These are phyloP conservation scores for Procavia capensis DNA, from an alignment of 2,113 vertebrate species.

Conservation along the genomic window DNA sequence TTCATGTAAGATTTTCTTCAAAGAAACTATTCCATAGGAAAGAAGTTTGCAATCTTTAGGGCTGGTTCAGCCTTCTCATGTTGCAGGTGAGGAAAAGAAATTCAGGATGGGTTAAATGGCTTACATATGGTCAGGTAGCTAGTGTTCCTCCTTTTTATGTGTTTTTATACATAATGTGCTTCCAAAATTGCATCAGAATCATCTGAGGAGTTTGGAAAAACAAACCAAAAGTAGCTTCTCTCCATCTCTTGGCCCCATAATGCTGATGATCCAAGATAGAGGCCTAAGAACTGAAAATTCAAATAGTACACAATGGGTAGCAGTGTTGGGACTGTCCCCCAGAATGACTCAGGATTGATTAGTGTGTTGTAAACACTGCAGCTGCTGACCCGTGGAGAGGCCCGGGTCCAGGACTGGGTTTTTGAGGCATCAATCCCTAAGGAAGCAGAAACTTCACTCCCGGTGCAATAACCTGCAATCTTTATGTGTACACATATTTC, in stretches of 20 bases:
- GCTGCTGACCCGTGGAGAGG: background rate
- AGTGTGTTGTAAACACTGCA: background rate
- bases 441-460: background rate
- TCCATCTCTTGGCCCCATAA: background rate
- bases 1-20: background rate
- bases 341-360: background rate
- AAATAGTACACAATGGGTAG: background rate
- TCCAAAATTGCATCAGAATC: background rate
- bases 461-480: background rate
- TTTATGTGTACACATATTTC: constrained; percentile 16
- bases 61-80: background rate
- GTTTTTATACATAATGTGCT: background rate
- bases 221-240: background rate
- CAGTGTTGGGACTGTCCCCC: background rate
- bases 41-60: background rate
- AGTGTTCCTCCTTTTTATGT: background rate
- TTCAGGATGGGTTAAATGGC: background rate
- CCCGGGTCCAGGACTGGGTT: background rate
- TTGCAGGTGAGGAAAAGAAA: background rate
- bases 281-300: background rate
- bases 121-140: background rate
- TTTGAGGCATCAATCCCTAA: background rate
- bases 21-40: background rate
- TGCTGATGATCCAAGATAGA: background rate
- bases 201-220: background rate